These are phyloP conservation scores for Artibeus lituratus DNA, from an alignment of 2,797 vertebrate genomes.

Conservation along the genomic window DNA sequence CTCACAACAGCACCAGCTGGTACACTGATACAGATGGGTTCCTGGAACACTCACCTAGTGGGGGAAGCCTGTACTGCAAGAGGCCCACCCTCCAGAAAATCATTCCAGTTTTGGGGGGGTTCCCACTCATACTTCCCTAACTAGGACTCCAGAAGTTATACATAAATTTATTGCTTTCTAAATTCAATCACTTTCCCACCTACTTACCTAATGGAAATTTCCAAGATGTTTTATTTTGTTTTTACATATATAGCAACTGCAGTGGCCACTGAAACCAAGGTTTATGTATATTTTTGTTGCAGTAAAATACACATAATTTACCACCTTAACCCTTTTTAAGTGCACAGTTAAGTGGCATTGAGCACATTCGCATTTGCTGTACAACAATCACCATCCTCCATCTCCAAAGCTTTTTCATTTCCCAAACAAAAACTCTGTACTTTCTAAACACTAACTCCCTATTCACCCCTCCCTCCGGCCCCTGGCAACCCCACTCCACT, in stretches of 20 bases:
- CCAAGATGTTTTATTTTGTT: not conserved
- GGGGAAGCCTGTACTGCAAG: too few relatives aligned
- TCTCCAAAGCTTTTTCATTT: not conserved
- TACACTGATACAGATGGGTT: too few relatives aligned
- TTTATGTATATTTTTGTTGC: not conserved
- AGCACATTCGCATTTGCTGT: not conserved
- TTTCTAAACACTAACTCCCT: not conserved
- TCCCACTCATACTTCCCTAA: not conserved
- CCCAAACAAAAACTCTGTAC: not conserved
- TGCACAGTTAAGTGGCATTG: not conserved
- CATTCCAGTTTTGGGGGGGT: not conserved
- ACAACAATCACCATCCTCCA: not conserved
- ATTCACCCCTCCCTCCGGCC: not conserved
- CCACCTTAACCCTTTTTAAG: not conserved
- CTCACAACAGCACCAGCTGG: too few relatives aligned
- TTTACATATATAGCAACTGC: not conserved
- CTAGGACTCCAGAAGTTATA: not conserved
- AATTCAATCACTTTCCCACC: not conserved
- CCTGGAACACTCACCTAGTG: too few relatives aligned
- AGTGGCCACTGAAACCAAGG: not conserved
- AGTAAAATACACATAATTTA: not conserved
- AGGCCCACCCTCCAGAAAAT: too few relatives aligned
- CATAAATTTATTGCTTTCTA: not conserved
- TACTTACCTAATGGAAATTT: not conserved
- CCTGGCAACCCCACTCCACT: not conserved